Conservation (phyloP, 2,113 vertebrate species). For the Zapornia atra region DNA sequence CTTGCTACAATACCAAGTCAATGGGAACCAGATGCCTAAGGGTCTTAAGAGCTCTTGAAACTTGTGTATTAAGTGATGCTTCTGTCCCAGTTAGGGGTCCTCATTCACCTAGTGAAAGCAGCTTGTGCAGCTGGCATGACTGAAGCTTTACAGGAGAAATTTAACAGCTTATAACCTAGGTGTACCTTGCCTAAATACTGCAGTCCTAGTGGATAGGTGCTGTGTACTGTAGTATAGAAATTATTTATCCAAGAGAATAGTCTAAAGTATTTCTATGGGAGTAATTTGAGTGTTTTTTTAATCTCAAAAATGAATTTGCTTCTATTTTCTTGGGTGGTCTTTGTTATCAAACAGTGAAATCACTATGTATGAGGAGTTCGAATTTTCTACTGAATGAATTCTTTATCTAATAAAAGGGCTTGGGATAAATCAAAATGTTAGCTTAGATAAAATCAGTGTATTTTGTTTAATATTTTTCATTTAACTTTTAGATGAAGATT, state of each 20-base stretch:
- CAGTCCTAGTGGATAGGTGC: background rate
- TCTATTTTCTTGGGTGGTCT: background rate
- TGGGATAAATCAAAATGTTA: background rate
- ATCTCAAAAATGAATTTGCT: background rate
- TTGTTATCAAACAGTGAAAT: background rate
- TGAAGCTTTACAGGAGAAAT: background rate
- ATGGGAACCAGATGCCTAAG: background rate
- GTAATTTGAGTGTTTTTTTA: background rate
- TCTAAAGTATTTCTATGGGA: background rate
- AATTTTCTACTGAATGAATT: background rate
- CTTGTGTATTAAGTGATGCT: background rate
- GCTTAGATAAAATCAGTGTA: background rate
- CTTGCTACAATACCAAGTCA: background rate
- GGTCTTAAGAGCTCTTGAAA: background rate
- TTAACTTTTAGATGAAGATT: background rate
- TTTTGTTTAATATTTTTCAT: background rate
- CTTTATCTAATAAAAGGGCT: background rate
- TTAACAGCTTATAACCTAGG: background rate
- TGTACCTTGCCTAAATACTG: background rate
- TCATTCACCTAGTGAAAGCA: background rate
- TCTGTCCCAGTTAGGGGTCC: background rate
- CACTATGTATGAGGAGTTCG: rapidly evolving
- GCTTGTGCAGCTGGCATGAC: background rate
- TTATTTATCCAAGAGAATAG: background rate
- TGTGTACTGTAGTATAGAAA: background rate